These are phyloP conservation scores for Meandrusa payeni DNA, from an alignment of 2,888 invertebrate genomes.

Conservation along the genomic window DNA sequence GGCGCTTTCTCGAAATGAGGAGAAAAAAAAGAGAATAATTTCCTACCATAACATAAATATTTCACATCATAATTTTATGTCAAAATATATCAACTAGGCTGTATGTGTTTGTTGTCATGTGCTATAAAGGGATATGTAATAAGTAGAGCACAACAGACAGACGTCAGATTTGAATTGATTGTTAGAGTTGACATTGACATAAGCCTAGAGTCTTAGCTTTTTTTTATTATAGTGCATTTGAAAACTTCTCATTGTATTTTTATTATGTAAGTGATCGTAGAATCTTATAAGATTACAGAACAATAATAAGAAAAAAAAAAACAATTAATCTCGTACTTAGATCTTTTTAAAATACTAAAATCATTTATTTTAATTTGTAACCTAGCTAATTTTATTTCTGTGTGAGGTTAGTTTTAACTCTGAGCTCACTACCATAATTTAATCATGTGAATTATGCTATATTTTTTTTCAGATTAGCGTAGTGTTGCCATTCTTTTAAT, in stretches of 20 bases:
- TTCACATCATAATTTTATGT: no score
- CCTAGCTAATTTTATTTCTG: constrained; percentile 14
- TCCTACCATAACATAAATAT: no score
- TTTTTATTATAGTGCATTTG: no score
- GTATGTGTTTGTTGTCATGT: no score
- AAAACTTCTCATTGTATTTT: no score
- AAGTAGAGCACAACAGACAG: no score
- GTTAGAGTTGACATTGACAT: no score
- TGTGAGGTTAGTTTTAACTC: constrained; percentile 23
- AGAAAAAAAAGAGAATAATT: no score
- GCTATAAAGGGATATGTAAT: no score
- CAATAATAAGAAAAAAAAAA: constrained; percentile 15
- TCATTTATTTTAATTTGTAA: constrained; percentile 1
- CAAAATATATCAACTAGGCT: no score
- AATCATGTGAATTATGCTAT: constrained; percentile 3
- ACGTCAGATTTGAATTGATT: no score
- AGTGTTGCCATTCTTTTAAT: constrained; percentile 13
- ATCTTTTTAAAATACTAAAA: constrained; percentile 4
- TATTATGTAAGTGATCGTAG: neutral
- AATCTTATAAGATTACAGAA: constrained; percentile 1
- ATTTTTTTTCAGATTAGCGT: constrained; percentile 10
- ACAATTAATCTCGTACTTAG: constrained; percentile 11
- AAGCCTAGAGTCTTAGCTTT: no score
- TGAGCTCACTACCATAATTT: constrained; percentile 23
- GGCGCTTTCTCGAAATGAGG: neutral